Evolutionary conservation across 1,140 invertebrate species (phyloP).

Genomic region (Calycopis cecrops): DNA sequence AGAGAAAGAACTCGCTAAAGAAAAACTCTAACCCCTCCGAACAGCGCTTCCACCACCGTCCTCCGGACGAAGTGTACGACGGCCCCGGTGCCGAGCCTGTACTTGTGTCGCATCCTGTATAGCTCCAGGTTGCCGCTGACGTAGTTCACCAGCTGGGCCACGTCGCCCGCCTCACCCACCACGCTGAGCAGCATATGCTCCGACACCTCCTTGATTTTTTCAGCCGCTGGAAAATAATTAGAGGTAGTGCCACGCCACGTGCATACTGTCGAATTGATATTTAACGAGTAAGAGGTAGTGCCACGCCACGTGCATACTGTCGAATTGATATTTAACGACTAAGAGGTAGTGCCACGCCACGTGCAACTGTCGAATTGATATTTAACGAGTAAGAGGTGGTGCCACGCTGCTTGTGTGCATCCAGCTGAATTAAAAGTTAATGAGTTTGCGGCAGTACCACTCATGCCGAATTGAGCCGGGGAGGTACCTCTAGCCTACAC

Average conservation of each 20-base stretch:
- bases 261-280: background rate
- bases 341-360: background rate
- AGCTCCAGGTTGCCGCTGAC: constrained; percentile 96
- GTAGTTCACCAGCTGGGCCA: constrained; percentile 96
- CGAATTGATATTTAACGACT: no score
- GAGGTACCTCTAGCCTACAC: no score
- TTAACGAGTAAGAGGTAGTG: no score
- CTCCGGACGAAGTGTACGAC: constrained; percentile 94
- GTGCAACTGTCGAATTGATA: background rate
- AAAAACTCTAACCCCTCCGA: no score
- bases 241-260: background rate
- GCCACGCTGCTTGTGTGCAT: no score
- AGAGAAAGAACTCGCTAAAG: no score
- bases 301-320: no score
- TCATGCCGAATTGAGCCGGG: no score
- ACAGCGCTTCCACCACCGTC: constrained; percentile 76
- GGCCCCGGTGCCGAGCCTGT: constrained; percentile 91
- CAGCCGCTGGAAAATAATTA: constrained; percentile 85
- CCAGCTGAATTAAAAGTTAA: no score
- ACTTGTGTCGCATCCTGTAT: constrained; percentile 98
- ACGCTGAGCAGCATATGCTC: constrained; percentile 92
- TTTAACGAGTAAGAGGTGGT: no score
- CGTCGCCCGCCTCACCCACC: constrained; percentile 94
- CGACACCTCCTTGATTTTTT: constrained; percentile 93
- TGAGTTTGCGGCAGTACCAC: rapidly evolving